A percentile compares a stretch with the other conserved stretches of the same genome.
phyloP scores from a whole-genome alignment of 1,140 invertebrate species.

The Centruroides sculpturatus region DNA sequence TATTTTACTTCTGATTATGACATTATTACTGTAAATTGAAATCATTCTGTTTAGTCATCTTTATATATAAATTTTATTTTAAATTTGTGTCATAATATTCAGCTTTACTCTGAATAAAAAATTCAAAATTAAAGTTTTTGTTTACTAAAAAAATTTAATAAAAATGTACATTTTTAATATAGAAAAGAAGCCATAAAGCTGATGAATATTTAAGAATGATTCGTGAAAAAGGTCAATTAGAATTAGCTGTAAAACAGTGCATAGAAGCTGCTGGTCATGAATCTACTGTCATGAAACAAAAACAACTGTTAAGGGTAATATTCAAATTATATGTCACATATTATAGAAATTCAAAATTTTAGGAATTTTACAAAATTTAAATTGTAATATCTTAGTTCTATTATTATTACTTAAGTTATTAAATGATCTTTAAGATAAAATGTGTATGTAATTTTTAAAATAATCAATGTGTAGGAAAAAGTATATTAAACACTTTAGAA shows the following conservation, averaged over 20 bases:
- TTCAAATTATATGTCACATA: background rate
- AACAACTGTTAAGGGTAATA: conserved; percentile 62
- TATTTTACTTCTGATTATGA: too few species aligned
- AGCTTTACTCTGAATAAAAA: background rate
- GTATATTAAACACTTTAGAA: too few species aligned
- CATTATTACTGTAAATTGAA: too few species aligned
- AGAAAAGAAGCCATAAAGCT: conserved; percentile 74
- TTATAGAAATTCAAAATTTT: too few species aligned
- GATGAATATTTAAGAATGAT: conserved; percentile 86
- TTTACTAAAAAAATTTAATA: background rate
- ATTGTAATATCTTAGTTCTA: too few species aligned
- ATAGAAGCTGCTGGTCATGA: conserved; percentile 83
- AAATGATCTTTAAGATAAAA: too few species aligned
- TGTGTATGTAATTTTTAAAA: too few species aligned
- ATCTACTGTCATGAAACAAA: conserved; percentile 71
- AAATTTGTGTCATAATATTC: background rate
- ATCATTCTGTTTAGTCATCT: too few species aligned
- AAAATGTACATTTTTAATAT: conserved; percentile 19
- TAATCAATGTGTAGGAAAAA: too few species aligned
- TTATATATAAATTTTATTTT: background rate
- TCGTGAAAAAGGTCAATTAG: conserved; percentile 47
- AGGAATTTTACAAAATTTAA: too few species aligned
- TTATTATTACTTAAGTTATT: too few species aligned
- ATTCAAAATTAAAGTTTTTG: conserved; percentile 2
- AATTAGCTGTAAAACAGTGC: conserved; percentile 69